Percentiles rank a stretch among this genome's conserved stretches.
Evolutionary conservation across 2,113 vertebrate species (phyloP).

Genomic region (Apus apus): DNA sequence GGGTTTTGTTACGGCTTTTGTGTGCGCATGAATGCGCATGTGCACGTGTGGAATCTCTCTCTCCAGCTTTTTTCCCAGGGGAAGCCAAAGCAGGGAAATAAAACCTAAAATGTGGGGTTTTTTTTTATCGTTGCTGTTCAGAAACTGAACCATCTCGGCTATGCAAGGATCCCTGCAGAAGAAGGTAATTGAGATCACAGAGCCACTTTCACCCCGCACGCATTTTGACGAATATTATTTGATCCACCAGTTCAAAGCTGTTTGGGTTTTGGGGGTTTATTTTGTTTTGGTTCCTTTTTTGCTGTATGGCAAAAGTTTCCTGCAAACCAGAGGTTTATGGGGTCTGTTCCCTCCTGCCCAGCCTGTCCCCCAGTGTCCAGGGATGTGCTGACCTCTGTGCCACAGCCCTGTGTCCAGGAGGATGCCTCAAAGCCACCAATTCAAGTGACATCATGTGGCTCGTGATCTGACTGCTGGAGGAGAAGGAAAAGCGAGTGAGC

Average conservation of each 20-base stretch:
- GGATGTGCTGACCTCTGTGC: background rate
- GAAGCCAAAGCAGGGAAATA: conserved; percentile 34
- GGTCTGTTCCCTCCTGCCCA: background rate
- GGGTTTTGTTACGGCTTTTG: background rate
- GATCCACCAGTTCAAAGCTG: background rate
- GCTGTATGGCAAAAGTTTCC: background rate
- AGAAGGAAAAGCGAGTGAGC: background rate
- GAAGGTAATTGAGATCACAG: conserved; percentile 50
- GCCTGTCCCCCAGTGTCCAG: background rate
- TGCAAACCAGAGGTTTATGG: background rate
- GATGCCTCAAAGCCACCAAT: background rate
- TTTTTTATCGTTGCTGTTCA: conserved; percentile 29
- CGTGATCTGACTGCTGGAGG: accelerated
- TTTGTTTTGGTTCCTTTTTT: background rate
- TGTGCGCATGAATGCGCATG: background rate
- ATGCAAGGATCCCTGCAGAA: conserved; percentile 20
- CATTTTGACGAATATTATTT: background rate
- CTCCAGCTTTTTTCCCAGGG: background rate
- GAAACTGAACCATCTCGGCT: conserved; percentile 52
- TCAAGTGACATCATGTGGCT: background rate
- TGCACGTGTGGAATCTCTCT: background rate
- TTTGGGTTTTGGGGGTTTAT: background rate
- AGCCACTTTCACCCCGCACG: background rate
- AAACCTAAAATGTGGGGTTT: conserved; percentile 14
- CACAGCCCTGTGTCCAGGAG: accelerated